Percentiles rank a stretch among this genome's conserved stretches.
Conservation (phyloP, 2,888 invertebrate genomes). For the Caenorhabditis afra region DNA sequence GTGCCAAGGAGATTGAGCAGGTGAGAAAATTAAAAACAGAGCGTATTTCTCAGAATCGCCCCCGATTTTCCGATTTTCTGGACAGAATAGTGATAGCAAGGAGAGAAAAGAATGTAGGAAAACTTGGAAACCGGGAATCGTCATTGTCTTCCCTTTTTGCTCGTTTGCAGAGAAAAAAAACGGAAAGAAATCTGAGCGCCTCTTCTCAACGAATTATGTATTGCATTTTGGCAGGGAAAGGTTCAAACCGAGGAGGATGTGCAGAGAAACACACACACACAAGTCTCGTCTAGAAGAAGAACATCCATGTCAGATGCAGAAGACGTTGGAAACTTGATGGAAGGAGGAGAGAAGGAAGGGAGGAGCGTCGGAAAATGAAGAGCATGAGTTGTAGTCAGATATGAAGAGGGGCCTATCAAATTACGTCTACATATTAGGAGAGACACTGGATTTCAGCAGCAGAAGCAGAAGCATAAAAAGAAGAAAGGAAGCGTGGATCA, state of each 20-base stretch:
- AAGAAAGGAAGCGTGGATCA: background rate
- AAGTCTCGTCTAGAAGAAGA: constrained; percentile 24
- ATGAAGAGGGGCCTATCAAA: constrained; percentile 52
- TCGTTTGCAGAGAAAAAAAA: background rate
- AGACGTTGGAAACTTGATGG: constrained; percentile 43
- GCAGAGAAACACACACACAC: background rate
- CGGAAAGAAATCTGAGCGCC: background rate
- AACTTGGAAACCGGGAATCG: too few species aligned
- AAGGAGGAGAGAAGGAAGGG: constrained; percentile 15
- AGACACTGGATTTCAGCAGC: constrained; percentile 21
- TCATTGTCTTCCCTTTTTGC: too few species aligned
- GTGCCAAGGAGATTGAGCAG: constrained; percentile 17
- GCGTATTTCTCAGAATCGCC: background rate
- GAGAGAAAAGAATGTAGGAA: too few species aligned
- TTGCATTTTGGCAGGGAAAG: background rate
- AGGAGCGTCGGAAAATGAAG: constrained; percentile 32
- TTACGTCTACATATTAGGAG: constrained; percentile 55
- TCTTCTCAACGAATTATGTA: background rate
- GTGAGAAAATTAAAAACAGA: constrained; percentile 1
- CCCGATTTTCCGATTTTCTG: too few species aligned
- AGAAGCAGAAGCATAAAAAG: background rate
- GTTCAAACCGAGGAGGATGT: too few species aligned
- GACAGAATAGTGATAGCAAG: background rate
- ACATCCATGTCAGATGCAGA: constrained; percentile 43
- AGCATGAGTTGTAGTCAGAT: constrained; percentile 49